These are phyloP conservation scores for Capitella teleta DNA, from an alignment of 1,140 invertebrate species.

Conservation along the genomic window DNA sequence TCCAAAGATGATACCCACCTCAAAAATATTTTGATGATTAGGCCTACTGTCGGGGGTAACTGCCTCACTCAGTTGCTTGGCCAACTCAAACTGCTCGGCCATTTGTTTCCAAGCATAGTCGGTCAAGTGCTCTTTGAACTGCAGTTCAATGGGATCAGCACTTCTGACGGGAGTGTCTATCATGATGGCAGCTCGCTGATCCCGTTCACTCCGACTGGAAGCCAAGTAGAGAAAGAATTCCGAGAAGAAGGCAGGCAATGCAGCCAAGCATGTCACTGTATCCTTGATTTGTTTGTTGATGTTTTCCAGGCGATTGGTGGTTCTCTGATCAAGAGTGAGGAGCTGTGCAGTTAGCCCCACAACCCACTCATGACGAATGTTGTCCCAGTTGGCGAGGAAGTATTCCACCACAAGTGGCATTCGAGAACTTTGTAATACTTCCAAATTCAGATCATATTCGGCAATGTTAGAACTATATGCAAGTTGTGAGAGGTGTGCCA, in stretches of 20 bases:
- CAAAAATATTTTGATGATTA: no score
- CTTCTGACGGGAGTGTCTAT: no score
- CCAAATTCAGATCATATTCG: neutral
- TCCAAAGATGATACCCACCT: no score
- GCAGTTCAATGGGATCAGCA: no score
- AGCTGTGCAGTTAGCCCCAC: neutral
- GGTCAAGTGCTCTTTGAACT: no score
- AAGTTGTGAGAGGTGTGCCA: neutral
- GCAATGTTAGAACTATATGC: neutral
- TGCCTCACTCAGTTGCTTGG: no score
- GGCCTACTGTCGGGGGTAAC: no score
- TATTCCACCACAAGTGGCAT: neutral
- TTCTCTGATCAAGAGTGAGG: neutral
- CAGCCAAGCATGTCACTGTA: neutral
- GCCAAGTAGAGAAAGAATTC: no score
- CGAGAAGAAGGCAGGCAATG: neutral
- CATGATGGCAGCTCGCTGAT: no score
- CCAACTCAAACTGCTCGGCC: no score
- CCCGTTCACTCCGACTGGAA: no score
- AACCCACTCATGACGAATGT: neutral
- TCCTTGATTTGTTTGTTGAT: neutral
- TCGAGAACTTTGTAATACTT: neutral
- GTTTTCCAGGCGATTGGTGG: neutral
- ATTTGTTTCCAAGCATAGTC: no score
- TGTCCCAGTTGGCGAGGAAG: neutral